Evolutionary conservation across 2,113 vertebrate species (phyloP), one percentile per base, ranked within the genome.

Genomic region (Baryphthengus martii): DNA sequence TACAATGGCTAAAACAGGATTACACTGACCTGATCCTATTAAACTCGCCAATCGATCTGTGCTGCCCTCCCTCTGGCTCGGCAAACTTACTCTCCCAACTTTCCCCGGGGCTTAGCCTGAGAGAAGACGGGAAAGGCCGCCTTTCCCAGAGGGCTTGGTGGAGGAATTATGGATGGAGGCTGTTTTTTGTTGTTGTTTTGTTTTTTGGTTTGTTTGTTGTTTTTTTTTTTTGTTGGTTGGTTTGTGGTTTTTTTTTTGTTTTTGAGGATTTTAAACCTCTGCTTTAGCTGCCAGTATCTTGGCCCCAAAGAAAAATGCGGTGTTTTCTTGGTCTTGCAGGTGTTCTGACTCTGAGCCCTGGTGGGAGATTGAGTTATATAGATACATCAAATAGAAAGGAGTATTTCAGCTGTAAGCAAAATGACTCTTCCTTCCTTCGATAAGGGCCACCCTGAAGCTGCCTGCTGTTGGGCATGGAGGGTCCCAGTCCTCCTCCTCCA

Each of bases 1-100:
- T 33, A 98, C 97, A 98, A 97, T 97, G 96, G 97, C 96, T 90
- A 61, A 98, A 98, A 97, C 96, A 96, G 97, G 98, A 98, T 98
- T 98, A 98, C 98, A 97, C 97, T 93, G 97, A 97, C 97, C 96
- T 98, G 97, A 98, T 98, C 98, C 98, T 96, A 97, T 98, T 98
- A 98, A 96, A 97, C 91, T 92, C 94, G 59, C 95, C 97, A 87
- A 96, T 88, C 95, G 88, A 94, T 93, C 95, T 92, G 95, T 68
- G 58, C 65, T 65, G 97, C 93, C 97, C 93, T 96, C 95, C 96
- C 96, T 96, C 95, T 93, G 40, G 85, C 89, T 97, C 91, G 35
- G 86, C 91, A 71, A 94, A 96, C 88, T 97, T 53, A 31, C 88
- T 96, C 47, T 47, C 81, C 70, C 92, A 95, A 94, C 96, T 96